These are phyloP conservation scores for Acleris literana DNA, from an alignment of 2,888 invertebrate genomes.

Conservation along the genomic window DNA sequence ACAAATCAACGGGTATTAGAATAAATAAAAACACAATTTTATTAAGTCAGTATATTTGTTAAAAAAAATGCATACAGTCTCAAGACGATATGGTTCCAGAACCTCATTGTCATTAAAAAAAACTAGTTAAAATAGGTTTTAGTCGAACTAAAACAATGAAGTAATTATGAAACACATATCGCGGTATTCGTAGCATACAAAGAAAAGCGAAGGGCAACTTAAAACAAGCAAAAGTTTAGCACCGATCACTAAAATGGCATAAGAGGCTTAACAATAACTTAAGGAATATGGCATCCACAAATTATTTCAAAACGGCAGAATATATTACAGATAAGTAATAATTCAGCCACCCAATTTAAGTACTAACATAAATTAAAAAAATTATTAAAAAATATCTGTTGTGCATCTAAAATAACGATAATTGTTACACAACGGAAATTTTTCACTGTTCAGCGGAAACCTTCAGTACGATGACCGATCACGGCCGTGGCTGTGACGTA, in stretches of 20 bases:
- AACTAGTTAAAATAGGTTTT: conserved; percentile 54
- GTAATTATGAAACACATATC: conserved; percentile 80
- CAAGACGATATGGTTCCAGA: conserved; percentile 78
- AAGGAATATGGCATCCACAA: conserved; percentile 75
- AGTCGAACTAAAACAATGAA: conserved; percentile 66
- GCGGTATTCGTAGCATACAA: conserved; percentile 69
- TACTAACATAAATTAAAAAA: too few species aligned
- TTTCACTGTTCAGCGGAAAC: too few species aligned
- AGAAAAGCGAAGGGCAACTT: conserved; percentile 42
- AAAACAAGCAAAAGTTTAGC: conserved; percentile 56
- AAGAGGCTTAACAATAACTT: conserved; percentile 53
- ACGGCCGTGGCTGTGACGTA: too few species aligned
- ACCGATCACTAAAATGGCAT: conserved; percentile 64
- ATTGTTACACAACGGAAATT: too few species aligned
- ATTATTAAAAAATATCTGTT: too few species aligned
- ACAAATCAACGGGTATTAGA: too few species aligned
- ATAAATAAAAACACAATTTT: conserved; percentile 51
- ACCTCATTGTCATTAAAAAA: conserved; percentile 75
- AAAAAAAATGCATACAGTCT: conserved; percentile 66
- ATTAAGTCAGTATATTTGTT: conserved; percentile 80
- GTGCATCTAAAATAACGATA: too few species aligned
- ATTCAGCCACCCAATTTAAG: conserved; percentile 2
- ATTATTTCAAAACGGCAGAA: conserved; percentile 30
- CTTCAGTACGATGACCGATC: too few species aligned
- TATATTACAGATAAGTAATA: neutral